Percentiles rank a stretch among this genome's conserved stretches.
Evolutionary conservation across 2,113 vertebrate genomes (phyloP).

Genomic region (Oreamnos americanus): DNA sequence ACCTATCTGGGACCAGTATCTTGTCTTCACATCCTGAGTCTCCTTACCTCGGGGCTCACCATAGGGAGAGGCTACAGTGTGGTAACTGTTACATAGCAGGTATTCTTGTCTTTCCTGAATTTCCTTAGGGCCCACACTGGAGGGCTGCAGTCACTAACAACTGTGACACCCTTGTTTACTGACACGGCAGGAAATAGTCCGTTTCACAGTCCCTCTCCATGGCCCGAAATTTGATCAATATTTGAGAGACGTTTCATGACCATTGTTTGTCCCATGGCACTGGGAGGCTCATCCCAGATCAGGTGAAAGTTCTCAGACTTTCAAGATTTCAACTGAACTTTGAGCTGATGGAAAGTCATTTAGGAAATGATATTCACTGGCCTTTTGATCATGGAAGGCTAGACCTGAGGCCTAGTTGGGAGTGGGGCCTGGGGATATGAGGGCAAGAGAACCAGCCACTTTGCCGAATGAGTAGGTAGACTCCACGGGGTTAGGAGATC

Average conservation of each 20-base stretch:
- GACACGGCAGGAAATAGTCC: not conserved
- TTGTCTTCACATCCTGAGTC: not conserved
- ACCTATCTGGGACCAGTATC: not conserved
- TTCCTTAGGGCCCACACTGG: not conserved
- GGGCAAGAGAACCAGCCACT: not conserved
- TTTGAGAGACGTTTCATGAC: not conserved
- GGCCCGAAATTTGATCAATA: not conserved
- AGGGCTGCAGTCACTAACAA: not conserved
- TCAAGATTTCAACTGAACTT: not conserved
- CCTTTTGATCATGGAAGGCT: not conserved
- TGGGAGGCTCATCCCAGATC: not conserved
- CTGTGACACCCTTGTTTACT: not conserved
- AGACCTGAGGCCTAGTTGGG: not conserved
- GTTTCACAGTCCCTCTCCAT: not conserved
- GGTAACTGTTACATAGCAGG: not conserved
- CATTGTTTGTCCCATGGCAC: not conserved
- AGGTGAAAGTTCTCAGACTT: not conserved
- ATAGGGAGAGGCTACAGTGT: not conserved
- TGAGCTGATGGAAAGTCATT: not conserved
- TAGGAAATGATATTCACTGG: not conserved
- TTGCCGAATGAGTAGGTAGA: not conserved
- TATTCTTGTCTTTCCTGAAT: not conserved
- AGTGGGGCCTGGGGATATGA: not conserved
- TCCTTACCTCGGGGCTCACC: not conserved
- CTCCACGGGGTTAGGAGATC: not conserved